phyloP scores from a whole-genome alignment of 2,113 vertebrate genomes.

The Cyanoliseus patagonus region DNA sequence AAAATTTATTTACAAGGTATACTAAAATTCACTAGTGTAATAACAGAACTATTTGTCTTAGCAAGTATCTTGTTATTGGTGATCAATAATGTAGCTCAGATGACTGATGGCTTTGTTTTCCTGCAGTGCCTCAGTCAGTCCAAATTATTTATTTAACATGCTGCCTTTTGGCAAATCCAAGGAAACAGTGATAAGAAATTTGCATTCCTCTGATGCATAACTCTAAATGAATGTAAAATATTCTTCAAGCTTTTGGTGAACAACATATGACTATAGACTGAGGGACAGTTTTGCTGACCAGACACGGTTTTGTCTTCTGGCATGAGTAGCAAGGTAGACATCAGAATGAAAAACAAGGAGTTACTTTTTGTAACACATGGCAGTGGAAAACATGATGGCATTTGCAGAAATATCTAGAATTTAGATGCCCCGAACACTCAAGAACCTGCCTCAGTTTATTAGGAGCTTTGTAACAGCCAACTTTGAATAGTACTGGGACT shows the following conservation, averaged over 20 bases:
- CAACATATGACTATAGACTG: neutral
- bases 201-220: conserved; percentile 47
- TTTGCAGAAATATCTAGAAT: neutral
- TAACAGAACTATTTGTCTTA: conserved; percentile 79
- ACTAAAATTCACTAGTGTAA: conserved; percentile 73
- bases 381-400: neutral
- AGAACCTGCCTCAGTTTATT: neutral
- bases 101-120: conserved; percentile 80
- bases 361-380: neutral
- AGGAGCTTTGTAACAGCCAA: neutral
- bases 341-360: neutral
- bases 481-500: neutral
- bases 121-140: conserved; percentile 54
- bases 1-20: conserved; percentile 72
- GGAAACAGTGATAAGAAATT: conserved; percentile 61
- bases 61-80: conserved; percentile 81
- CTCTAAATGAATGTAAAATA: neutral
- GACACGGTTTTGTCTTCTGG: neutral
- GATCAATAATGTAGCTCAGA: conserved; percentile 78
- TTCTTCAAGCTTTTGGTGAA: conserved; percentile 21
- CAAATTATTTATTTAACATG: conserved; percentile 80
- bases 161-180: conserved; percentile 70
- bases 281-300: neutral
- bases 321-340: neutral
- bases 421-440: neutral